phyloP scores from a whole-genome alignment of 2,797 vertebrate genomes.

The Malacoraja senta region DNA sequence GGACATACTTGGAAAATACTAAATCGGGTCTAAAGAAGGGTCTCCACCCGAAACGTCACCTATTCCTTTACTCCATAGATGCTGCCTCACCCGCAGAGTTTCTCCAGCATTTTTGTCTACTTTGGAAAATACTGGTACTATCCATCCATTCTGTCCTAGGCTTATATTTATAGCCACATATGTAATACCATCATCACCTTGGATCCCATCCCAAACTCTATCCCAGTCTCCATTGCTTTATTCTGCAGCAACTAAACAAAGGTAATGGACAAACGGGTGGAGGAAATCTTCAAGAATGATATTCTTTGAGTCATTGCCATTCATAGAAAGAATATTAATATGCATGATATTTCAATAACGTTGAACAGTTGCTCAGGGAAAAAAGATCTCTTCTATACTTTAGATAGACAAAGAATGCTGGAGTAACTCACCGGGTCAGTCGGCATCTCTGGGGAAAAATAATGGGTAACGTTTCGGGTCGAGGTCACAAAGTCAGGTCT shows the following conservation, averaged over 20 bases:
- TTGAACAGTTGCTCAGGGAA: not conserved
- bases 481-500: no score
- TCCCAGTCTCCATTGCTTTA: no score
- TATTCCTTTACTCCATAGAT: no score
- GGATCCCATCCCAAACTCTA: not conserved
- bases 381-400: not conserved
- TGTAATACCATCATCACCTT: no score
- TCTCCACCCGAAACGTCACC: no score
- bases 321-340: not conserved
- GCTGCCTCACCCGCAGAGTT: no score
- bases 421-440: no score
- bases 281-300: not conserved
- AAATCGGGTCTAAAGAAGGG: not conserved
- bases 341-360: not conserved
- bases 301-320: not conserved
- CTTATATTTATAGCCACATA: not conserved
- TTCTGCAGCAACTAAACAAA: not conserved
- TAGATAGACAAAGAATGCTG: not conserved
- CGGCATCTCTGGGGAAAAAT: no score
- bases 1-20: not conserved
- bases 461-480: no score
- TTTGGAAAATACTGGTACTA: not conserved
- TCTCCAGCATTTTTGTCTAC: no score
- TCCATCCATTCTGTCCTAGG: not conserved
- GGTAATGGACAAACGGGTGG: not conserved